These are phyloP conservation scores for Scomber colias DNA, from an alignment of 2,113 vertebrate genomes.

Conservation along the genomic window DNA sequence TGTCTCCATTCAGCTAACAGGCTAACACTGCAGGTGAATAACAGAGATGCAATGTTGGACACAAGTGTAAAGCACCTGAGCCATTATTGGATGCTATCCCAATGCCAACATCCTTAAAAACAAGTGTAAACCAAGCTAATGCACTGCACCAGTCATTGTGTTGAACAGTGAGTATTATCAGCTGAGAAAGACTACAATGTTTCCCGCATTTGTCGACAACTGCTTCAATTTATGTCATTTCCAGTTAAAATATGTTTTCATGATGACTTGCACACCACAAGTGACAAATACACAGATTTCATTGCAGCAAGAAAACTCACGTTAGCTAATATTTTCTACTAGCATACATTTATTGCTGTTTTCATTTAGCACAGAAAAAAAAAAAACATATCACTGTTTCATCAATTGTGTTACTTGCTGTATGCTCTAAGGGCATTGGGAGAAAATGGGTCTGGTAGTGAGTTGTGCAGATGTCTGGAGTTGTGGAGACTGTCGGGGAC, in stretches of 20 bases:
- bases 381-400: neutral
- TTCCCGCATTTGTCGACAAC: no score
- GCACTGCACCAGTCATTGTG: neutral
- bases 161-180: neutral
- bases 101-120: neutral
- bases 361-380: neutral
- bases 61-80: slow-evolving; percentile 6
- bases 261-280: no score
- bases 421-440: neutral
- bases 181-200: no score
- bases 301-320: no score
- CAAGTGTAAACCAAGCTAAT: neutral
- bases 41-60: slow-evolving; percentile 10
- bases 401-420: neutral
- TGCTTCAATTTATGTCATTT: no score
- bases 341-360: neutral
- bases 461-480: slow-evolving; percentile 1
- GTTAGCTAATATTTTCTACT: no score
- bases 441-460: neutral
- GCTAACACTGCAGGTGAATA: slow-evolving; percentile 7
- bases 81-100: neutral
- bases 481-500: neutral
- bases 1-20: slow-evolving; percentile 14
- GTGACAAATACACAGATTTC: no score
- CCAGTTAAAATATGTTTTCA: no score